Evolutionary conservation across 1,140 invertebrate species (phyloP).

Genomic region (Anadara kagoshimensis): DNA sequence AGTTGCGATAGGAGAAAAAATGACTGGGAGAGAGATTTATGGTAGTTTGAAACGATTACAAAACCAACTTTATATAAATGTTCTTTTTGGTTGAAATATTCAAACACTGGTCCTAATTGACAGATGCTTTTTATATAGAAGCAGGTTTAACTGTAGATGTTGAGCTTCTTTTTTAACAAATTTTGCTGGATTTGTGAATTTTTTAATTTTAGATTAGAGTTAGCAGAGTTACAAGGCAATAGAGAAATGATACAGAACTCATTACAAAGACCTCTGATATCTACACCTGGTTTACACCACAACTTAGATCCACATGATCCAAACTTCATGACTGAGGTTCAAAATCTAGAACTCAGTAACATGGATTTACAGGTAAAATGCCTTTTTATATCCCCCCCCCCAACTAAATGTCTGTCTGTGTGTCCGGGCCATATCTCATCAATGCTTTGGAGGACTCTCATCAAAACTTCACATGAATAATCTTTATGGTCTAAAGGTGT

Average conservation of each 20-base stretch:
- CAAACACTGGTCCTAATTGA: too few relatives aligned
- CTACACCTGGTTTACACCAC: not conserved
- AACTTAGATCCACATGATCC: slow-evolving; percentile 4
- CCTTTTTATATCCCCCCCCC: not conserved
- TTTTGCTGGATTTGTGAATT: not conserved
- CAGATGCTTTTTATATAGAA: too few relatives aligned
- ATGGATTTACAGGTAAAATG: slow-evolving; percentile 60
- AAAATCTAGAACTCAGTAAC: slow-evolving; percentile 62
- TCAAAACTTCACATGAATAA: not conserved
- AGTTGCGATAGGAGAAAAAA: too few relatives aligned
- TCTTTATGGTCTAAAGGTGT: not conserved
- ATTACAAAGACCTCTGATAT: slow-evolving; percentile 46
- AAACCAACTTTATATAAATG: too few relatives aligned
- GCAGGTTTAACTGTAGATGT: too few relatives aligned
- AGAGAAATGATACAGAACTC: slow-evolving; percentile 44
- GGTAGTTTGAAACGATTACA: too few relatives aligned
- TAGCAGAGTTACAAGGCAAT: slow-evolving; percentile 50
- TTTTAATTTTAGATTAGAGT: slow-evolving; percentile 48
- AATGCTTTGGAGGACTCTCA: not conserved
- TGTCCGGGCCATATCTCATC: not conserved
- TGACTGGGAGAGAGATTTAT: too few relatives aligned
- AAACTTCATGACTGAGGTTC: slow-evolving; percentile 42
- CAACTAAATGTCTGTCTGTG: not conserved
- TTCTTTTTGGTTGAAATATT: too few relatives aligned
- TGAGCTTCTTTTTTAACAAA: too few relatives aligned